phyloP scores from a whole-genome alignment of 2,888 invertebrate species.

The Lordiphosa andalusiaca region DNA sequence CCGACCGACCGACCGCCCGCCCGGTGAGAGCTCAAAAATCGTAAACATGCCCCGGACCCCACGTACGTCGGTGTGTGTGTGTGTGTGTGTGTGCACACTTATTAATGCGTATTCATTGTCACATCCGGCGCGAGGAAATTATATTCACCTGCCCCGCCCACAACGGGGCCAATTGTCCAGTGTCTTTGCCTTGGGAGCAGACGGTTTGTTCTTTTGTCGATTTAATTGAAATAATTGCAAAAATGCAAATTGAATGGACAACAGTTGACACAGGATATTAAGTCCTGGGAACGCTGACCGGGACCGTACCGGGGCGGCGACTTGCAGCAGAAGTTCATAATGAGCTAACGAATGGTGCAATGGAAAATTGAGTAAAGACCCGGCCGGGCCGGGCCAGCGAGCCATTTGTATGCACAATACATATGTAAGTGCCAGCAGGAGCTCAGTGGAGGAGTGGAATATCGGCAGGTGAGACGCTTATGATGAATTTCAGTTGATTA shows the following conservation, averaged over 20 bases:
- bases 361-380: slow-evolving; percentile 35
- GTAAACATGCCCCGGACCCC: slow-evolving; percentile 29
- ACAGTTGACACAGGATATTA: slow-evolving; percentile 73
- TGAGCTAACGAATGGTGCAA: slow-evolving; percentile 34
- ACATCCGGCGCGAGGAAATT: slow-evolving; percentile 73
- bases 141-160: slow-evolving; percentile 49
- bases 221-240: slow-evolving; percentile 74
- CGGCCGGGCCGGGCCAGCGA: no score
- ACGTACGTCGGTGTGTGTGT: slow-evolving; percentile 25
- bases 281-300: slow-evolving; percentile 20
- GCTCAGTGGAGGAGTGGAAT: no score
- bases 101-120: slow-evolving; percentile 76
- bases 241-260: slow-evolving; percentile 69
- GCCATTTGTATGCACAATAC: slow-evolving; percentile 15
- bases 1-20: slow-evolving; percentile 24
- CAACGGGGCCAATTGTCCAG: slow-evolving; percentile 19
- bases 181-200: slow-evolving; percentile 30
- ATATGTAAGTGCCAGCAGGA: slow-evolving; percentile 5
- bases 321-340: slow-evolving; percentile 18
- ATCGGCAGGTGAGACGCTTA: no score
- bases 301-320: background rate
- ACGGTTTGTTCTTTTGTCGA: slow-evolving; percentile 55
- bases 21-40: slow-evolving; percentile 39
- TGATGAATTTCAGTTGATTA: no score
- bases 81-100: slow-evolving; percentile 57